phyloP scores from a whole-genome alignment of 2,113 vertebrate species.

The Labeo catla region DNA sequence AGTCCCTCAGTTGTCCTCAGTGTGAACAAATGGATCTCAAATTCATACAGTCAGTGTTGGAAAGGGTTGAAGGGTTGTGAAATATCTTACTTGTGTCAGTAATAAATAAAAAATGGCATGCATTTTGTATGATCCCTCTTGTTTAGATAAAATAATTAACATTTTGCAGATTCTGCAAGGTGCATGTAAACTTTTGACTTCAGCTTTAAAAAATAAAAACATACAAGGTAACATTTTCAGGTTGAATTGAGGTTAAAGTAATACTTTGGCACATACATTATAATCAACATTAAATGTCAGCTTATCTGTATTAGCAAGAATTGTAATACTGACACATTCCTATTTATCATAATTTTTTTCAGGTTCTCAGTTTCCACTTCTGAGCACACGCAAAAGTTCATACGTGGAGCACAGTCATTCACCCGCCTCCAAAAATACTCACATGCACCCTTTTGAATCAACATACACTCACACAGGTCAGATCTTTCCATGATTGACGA shows the following conservation, averaged over 20 bases:
- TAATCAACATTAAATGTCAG: background rate
- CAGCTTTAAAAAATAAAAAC: no score
- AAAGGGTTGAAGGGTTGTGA: no score
- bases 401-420: conserved; percentile 29
- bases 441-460: conserved; percentile 17
- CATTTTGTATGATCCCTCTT: no score
- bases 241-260: background rate
- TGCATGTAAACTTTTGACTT: no score
- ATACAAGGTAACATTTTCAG: background rate
- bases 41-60: no score
- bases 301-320: background rate
- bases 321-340: background rate
- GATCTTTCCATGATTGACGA: conserved; percentile 41
- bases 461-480: conserved; percentile 46
- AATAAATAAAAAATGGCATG: no score
- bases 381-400: background rate
- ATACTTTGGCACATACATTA: background rate
- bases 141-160: no score
- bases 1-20: no score
- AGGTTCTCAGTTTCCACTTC: conserved; percentile 1
- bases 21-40: no score
- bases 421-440: conserved; percentile 29
- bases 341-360: background rate
- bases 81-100: no score
- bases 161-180: no score